phyloP scores from a whole-genome alignment of 2,888 invertebrate species.

The Mystacides longicornis region DNA sequence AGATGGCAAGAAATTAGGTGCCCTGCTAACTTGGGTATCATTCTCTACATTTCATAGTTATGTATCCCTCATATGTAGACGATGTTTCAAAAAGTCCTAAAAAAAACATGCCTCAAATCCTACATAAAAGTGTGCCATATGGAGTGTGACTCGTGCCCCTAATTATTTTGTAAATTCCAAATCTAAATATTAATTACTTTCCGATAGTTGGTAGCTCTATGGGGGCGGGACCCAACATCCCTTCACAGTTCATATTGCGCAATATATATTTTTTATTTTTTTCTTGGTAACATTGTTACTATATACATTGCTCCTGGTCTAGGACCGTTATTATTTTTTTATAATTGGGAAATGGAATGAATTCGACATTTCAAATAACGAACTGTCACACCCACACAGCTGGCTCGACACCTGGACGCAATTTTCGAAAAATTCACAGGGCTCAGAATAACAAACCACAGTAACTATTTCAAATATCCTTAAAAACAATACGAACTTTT shows the following conservation, averaged over 20 bases:
- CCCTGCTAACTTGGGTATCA: too few relatives aligned
- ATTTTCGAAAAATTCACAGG: neutral
- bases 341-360: neutral
- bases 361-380: neutral
- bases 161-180: neutral
- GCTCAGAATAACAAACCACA: too few relatives aligned
- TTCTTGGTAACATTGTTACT: too few relatives aligned
- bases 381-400: conserved; percentile 3
- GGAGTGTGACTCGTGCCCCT: neutral
- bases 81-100: too few relatives aligned
- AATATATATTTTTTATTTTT: too few relatives aligned
- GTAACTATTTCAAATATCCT: too few relatives aligned
- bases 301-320: too few relatives aligned
- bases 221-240: neutral
- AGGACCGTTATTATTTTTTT: neutral
- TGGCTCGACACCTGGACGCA: neutral
- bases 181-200: conserved; percentile 2
- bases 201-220: neutral
- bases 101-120: neutral
- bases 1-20: too few relatives aligned
- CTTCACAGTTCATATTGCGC: conserved; percentile 1
- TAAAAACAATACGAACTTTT: too few relatives aligned
- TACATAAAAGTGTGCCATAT: neutral
- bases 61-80: too few relatives aligned
- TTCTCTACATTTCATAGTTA: too few relatives aligned